These are phyloP conservation scores for Chaetodon trifasciatus DNA, from an alignment of 2,797 vertebrate genomes.

Conservation along the genomic window DNA sequence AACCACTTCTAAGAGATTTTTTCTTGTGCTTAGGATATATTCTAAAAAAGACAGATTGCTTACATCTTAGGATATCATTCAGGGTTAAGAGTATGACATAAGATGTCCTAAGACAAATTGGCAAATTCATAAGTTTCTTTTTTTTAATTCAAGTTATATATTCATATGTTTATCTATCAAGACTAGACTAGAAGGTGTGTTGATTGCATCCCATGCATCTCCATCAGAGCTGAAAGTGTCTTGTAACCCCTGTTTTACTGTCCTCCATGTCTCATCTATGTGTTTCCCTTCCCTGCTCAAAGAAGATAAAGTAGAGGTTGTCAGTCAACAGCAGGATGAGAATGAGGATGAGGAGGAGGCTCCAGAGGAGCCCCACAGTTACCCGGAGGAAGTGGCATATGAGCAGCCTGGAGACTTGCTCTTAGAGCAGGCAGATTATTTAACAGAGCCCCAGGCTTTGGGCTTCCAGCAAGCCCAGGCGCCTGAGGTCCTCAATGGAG, in stretches of 20 bases:
- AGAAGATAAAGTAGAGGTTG: slow-evolving; percentile 87
- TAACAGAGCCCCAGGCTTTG: slow-evolving; percentile 81
- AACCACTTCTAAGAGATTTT: background rate
- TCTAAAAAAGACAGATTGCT: background rate
- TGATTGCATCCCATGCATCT: slow-evolving; percentile 67
- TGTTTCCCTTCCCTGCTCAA: slow-evolving; percentile 72
- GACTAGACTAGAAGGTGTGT: background rate
- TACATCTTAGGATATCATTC: background rate
- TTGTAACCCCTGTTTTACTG: slow-evolving; percentile 75
- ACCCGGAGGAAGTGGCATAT: slow-evolving; percentile 72
- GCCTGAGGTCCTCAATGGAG: slow-evolving; percentile 85
- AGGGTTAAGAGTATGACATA: background rate
- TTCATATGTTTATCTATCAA: background rate
- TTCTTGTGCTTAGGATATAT: background rate
- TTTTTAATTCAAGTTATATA: background rate
- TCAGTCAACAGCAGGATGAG: slow-evolving; percentile 70
- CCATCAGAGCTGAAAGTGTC: slow-evolving; percentile 85
- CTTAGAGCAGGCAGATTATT: slow-evolving; percentile 79
- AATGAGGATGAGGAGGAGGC: slow-evolving; percentile 67
- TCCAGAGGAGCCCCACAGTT: slow-evolving; percentile 68
- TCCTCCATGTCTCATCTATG: slow-evolving; percentile 84
- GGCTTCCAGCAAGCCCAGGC: slow-evolving; percentile 82
- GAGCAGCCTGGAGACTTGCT: slow-evolving; percentile 75
- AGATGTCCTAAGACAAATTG: background rate
- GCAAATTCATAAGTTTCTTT: background rate